A percentile compares a stretch with the other conserved stretches of the same genome.
These are phyloP conservation scores for Deroptyus accipitrinus DNA, from an alignment of 2,113 vertebrate species.

Conservation along the genomic window DNA sequence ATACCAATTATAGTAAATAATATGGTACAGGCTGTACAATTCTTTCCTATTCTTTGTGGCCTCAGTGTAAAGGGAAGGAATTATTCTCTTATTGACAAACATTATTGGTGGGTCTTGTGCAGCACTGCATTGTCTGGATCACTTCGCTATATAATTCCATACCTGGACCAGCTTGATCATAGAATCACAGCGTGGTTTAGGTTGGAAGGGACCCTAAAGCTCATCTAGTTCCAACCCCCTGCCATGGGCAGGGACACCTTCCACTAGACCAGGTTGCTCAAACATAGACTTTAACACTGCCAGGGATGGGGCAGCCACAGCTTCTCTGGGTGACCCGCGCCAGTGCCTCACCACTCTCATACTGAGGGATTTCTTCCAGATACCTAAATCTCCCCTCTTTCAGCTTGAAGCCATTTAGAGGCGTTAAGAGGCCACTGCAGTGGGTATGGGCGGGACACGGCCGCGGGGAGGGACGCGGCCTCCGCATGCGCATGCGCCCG, in stretches of 20 bases:
- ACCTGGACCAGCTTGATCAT: neutral
- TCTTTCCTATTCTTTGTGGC: neutral
- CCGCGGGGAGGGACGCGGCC: neutral
- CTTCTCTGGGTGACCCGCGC: neutral
- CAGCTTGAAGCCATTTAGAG: neutral
- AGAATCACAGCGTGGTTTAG: neutral
- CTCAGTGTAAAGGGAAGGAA: neutral
- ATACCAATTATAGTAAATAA: accelerated
- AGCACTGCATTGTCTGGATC: neutral
- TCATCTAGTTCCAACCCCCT: neutral
- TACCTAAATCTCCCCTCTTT: accelerated
- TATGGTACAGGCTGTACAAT: accelerated
- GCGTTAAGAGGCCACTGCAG: neutral
- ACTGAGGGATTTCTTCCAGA: neutral
- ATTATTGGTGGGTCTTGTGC: accelerated
- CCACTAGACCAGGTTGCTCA: neutral
- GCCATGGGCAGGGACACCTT: neutral
- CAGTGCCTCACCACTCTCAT: neutral
- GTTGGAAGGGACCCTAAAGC: neutral
- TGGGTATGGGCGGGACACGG: neutral
- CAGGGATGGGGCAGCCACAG: neutral
- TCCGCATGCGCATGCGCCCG: neutral
- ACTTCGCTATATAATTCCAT: accelerated
- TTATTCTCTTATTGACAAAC: accelerated
- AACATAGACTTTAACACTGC: neutral